Evolutionary conservation across 2,797 vertebrate genomes (phyloP).

Genomic region (Sebastes itinus): DNA sequence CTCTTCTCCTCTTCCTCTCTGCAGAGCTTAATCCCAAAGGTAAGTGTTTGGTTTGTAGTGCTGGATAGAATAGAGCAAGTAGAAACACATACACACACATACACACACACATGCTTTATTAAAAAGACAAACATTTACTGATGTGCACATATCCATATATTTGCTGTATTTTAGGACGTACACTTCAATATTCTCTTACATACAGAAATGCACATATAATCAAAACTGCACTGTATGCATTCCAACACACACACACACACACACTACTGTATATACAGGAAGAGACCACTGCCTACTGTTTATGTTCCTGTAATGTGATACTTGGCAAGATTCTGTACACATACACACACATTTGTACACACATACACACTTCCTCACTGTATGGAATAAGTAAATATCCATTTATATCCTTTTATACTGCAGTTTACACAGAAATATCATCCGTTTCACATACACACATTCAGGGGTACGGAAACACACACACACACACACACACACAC

Average conservation of each 20-base stretch:
- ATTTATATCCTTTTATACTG: constrained; percentile 55
- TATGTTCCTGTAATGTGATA: constrained; percentile 76
- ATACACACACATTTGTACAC: constrained; percentile 11
- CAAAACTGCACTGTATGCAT: constrained; percentile 14
- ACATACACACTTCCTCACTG: constrained; percentile 51
- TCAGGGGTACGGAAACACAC: neutral
- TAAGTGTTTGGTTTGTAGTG: constrained; percentile 65
- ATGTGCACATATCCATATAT: neutral
- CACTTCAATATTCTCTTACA: neutral
- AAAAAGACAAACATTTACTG: neutral
- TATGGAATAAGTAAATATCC: constrained; percentile 68
- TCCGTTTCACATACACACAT: constrained; percentile 31
- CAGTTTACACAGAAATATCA: constrained; percentile 57
- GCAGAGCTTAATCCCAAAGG: constrained; percentile 83
- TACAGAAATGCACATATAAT: constrained; percentile 21
- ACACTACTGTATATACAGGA: constrained; percentile 68
- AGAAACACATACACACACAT: constrained; percentile 10
- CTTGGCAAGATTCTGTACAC: constrained; percentile 47
- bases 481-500: constrained; percentile 8
- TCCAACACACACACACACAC: constrained; percentile 19
- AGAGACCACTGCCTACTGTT: constrained; percentile 64
- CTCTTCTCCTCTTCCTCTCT: constrained; percentile 46
- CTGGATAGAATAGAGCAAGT: constrained; percentile 47
- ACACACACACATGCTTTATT: neutral
- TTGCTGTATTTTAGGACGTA: neutral